Conservation (phyloP, 2,888 invertebrate species). For the Drosophila paranaensis region DNA sequence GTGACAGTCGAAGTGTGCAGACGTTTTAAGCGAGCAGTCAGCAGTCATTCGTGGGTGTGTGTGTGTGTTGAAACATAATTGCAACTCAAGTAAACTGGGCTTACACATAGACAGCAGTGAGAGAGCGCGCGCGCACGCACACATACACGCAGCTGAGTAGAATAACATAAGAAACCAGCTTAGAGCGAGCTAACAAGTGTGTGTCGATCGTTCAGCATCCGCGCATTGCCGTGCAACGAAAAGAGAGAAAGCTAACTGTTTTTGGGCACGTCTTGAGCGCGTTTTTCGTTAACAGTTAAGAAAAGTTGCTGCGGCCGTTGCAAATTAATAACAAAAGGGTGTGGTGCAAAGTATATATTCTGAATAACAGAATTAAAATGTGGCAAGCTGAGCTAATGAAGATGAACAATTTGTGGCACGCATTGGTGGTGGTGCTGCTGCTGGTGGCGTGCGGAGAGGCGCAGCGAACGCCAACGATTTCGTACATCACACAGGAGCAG, state of each 20-base stretch:
- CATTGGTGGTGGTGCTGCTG: slow-evolving; percentile 38
- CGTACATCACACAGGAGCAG: slow-evolving; percentile 96
- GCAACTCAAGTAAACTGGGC: slow-evolving; percentile 57
- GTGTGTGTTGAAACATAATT: slow-evolving; percentile 25
- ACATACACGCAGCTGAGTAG: slow-evolving; percentile 38
- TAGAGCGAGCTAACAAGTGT: slow-evolving; percentile 76
- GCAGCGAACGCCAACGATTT: slow-evolving; percentile 94
- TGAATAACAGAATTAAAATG: slow-evolving; percentile 48
- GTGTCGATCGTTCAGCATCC: slow-evolving; percentile 71
- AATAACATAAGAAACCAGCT: slow-evolving; percentile 62
- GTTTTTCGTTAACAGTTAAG: slow-evolving; percentile 45
- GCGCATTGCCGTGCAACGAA: slow-evolving; percentile 59
- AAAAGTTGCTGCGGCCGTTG: slow-evolving; percentile 39
- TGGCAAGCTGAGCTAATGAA: slow-evolving; percentile 30
- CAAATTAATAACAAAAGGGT: slow-evolving; percentile 65
- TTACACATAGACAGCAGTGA: slow-evolving; percentile 46
- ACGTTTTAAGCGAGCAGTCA: not conserved
- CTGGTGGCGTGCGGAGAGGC: slow-evolving; percentile 73
- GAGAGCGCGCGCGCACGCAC: slow-evolving; percentile 50
- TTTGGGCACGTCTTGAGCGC: slow-evolving; percentile 38
- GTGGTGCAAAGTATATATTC: slow-evolving; percentile 66
- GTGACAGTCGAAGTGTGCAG: slow-evolving; percentile 8
- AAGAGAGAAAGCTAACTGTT: slow-evolving; percentile 70
- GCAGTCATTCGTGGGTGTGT: slow-evolving; percentile 7
- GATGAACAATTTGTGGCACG: slow-evolving; percentile 46